A percentile compares a stretch with the other conserved stretches of the same genome.
Conservation (phyloP, 2,797 vertebrate species). For the Cygnus olor region DNA sequence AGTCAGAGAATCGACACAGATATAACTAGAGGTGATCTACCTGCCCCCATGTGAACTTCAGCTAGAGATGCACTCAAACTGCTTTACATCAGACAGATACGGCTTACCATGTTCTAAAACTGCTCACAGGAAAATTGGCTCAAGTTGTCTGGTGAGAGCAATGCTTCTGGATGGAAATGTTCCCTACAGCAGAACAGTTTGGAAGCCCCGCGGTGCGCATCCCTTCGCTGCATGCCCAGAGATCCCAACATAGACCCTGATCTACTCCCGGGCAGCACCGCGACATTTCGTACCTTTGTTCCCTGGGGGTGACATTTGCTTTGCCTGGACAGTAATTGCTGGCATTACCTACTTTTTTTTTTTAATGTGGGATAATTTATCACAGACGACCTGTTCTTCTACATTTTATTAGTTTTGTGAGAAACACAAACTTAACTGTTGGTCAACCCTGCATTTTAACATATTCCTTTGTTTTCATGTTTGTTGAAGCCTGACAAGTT, state of each 20-base stretch:
- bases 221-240: accelerated
- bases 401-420: background rate
- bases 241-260: background rate
- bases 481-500: background rate
- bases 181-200: background rate
- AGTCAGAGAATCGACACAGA: accelerated
- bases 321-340: background rate
- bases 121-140: background rate
- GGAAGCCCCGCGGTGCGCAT: accelerated
- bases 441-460: background rate
- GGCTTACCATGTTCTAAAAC: accelerated
- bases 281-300: background rate
- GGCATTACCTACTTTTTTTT: background rate
- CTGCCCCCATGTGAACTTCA: background rate
- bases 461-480: background rate
- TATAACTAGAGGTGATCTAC: background rate
- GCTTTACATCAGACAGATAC: too few relatives aligned
- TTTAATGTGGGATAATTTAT: too few relatives aligned
- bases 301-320: background rate
- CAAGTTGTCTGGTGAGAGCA: accelerated
- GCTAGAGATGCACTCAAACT: too few relatives aligned
- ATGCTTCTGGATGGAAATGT: background rate
- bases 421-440: background rate
- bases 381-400: background rate
- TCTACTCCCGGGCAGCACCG: accelerated